A percentile compares a stretch with the other conserved stretches of the same genome.
phyloP scores from a whole-genome alignment of 2,113 vertebrate species.

The Hystrix brachyura region DNA sequence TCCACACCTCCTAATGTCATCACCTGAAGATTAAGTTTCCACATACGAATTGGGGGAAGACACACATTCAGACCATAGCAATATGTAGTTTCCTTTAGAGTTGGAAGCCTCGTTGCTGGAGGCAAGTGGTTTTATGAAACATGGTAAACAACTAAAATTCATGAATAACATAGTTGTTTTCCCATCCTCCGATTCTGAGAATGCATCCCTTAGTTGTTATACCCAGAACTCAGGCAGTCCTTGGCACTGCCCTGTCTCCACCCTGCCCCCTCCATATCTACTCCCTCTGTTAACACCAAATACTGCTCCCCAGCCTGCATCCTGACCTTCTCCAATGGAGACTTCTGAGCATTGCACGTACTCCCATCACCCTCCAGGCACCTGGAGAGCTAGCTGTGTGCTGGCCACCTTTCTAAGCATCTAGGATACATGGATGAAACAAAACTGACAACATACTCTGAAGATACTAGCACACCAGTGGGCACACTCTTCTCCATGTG shows the following conservation, averaged over 20 bases:
- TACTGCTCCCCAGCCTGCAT: neutral
- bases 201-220: neutral
- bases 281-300: neutral
- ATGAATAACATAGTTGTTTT: neutral
- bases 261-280: neutral
- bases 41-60: neutral
- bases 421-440: neutral
- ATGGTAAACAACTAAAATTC: neutral
- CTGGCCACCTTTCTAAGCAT: neutral
- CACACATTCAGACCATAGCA: neutral
- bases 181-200: neutral
- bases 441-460: neutral
- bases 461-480: neutral
- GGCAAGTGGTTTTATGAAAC: neutral
- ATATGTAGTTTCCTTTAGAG: neutral
- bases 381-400: neutral
- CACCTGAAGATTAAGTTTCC: neutral
- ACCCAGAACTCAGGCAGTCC: neutral
- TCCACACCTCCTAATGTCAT: neutral
- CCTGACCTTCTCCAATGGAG: neutral
- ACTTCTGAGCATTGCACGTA: neutral
- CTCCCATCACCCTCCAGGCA: neutral
- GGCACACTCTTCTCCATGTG: neutral
- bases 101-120: neutral
- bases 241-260: neutral